Base-by-base conservation (phyloP, 92 coral and sea anemone genomes). In the Palythoa heliodiscus region DNA sequence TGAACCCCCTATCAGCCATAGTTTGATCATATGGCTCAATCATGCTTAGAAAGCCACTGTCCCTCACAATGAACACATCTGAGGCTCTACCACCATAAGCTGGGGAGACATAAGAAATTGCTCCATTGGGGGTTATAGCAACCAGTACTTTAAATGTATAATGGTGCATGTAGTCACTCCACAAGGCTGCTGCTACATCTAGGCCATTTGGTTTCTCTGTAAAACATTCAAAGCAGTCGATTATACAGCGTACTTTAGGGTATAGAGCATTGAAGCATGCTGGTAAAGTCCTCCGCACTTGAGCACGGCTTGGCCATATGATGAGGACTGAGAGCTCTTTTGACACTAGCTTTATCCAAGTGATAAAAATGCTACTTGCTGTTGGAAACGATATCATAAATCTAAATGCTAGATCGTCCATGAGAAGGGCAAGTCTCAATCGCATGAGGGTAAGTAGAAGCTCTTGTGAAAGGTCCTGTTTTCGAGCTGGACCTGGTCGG, bases 1-100 rank as follows among this genome's bases (percentile, higher is more conserved):
- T 93, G 72, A 93, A 93, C 7, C 95, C 95, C 74, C 93, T 79
- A 67, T 92, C 93, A 14, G 91, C 93, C 95, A 93, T 90, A 7
- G 90, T 78, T 63, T 90, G 87, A 71, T 92, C 95, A 82, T 85
- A 90, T 0, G 89, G 95, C 72, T 92, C 92, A 69, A 88, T 86
- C 38, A 90, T n/a, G 57, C 86, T 74, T 14, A 92, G 29, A 72
- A 92, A 92, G 20, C 92, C 90, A 85, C 90, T 40, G 87, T 76
- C 75, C 60, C 90, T 87, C 11, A 92, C 93, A 37, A 92, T 76
- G 77, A 73, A 87, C 38, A 82, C 86, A 84, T 92, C 91, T 61
- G 93, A 78, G 15, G 95, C 93, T 47, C 91, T 90, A 24, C 95
- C 94, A 17, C 95, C 95, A 92, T 90, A 92, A 52, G 54, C 29